phyloP scores from a whole-genome alignment of 2,113 vertebrate genomes.

The Regulus satrapa region DNA sequence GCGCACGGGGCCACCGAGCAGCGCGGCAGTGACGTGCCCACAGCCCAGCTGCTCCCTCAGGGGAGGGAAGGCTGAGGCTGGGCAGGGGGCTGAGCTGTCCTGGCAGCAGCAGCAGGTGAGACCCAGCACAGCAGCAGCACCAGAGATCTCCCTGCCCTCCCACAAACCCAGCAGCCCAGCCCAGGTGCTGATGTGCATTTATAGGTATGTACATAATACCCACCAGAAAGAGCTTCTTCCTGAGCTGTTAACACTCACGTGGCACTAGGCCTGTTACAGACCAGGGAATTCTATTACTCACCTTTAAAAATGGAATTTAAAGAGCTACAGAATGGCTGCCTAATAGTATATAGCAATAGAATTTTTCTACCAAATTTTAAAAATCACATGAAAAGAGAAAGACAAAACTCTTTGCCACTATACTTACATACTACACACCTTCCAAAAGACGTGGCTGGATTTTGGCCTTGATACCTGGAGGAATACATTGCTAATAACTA shows the following conservation, averaged over 20 bases:
- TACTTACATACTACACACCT: background rate
- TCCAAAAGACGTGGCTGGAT: background rate
- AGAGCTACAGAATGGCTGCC: background rate
- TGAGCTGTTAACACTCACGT: background rate
- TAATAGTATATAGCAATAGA: background rate
- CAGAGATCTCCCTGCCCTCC: background rate
- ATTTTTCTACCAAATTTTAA: background rate
- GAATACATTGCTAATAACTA: background rate
- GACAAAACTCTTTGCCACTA: background rate
- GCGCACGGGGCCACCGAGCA: accelerated
- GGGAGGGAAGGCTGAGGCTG: background rate
- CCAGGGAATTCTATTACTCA: background rate
- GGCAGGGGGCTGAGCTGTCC: background rate
- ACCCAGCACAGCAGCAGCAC: background rate
- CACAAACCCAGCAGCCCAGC: background rate
- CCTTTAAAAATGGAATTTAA: background rate
- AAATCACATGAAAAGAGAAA: background rate
- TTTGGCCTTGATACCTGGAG: background rate
- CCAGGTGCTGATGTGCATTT: accelerated
- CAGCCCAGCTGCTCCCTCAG: background rate
- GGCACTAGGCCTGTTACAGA: background rate
- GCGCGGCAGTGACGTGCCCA: accelerated
- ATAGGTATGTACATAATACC: background rate
- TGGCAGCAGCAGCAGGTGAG: background rate
- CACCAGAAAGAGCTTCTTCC: background rate